Conservation (phyloP, 2,797 vertebrate species). For the Clarias laeviceps region DNA sequence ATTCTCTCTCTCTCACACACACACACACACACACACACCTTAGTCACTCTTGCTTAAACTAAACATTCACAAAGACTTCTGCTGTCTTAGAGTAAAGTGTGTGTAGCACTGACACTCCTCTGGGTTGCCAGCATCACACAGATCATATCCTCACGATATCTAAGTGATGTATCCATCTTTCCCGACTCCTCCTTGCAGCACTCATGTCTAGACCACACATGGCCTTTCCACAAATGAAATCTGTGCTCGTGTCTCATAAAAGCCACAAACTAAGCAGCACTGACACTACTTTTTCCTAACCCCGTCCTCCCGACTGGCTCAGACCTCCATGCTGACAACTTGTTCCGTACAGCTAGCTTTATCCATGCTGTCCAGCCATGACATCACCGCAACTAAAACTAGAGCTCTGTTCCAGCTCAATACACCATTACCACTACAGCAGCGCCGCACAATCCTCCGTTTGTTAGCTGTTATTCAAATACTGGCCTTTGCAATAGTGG, state of each 20-base stretch:
- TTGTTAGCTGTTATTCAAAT: conserved; percentile 23
- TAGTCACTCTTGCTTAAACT: background rate
- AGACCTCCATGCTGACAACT: conserved; percentile 5
- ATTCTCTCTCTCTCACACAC: background rate
- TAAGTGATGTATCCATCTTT: background rate
- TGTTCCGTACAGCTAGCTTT: conserved; percentile 35
- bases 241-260: background rate
- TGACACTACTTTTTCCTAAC: conserved; percentile 18
- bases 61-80: background rate
- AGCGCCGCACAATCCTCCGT: background rate
- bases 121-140: background rate
- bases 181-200: background rate
- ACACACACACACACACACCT: conserved; percentile 15
- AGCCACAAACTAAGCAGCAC: background rate
- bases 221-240: background rate
- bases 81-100: background rate
- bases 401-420: conserved; percentile 29
- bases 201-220: background rate
- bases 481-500: background rate
- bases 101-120: background rate
- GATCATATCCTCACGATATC: background rate
- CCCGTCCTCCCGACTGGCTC: conserved; percentile 4
- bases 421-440: conserved; percentile 15
- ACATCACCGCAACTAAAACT: conserved; percentile 36
- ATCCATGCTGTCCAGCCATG: conserved; percentile 21